Evolutionary conservation across 2,113 vertebrate species (phyloP), one percentile per base, ranked within the genome.

Genomic region (Nesoenas mayeri): DNA sequence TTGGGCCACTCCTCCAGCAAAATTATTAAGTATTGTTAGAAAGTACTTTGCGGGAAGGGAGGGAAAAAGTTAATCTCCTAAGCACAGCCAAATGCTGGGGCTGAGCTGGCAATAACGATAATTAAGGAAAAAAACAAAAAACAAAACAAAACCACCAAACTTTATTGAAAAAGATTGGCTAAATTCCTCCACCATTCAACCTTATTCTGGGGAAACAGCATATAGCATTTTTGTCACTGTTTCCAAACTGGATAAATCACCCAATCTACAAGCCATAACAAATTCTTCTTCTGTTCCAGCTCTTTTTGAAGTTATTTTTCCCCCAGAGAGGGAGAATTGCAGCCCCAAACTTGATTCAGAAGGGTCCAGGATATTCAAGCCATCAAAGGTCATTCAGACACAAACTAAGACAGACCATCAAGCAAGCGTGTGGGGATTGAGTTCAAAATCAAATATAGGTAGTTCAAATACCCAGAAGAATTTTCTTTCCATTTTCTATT

Each of bases 21-120:
- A 97, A 94, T 97, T 96, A 97, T 79, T 96, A 96, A 96, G 70
- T 90, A 62, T 95, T 91, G 94, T 96, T 85, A 89, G 87, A 94
- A 96, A 91, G 93, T 87, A 84, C 57, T 93, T 97, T 82, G 28
- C n/a, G 69, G 47, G 50, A 17, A 61, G 17, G 11, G 34, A 58
- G 32, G 61, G 79, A 50, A 48, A 80, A 93, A 85, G 53, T 82
- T 79, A 42, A 84, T 91, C 83, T 97, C 44, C 69, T 42, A 93
- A 95, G 74, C 60, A 18, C 57, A 88, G 80, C 74, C 4, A 10
- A 97, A 94, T 93, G 88, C 82, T 94, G 69, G 84, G 73, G 44
- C 88, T 95, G 91, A 96, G 51, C 51, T 93, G 73, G 65, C 75
- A 91, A 92, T 91, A 95, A 91, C 40, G 87, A 78, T 91, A 94